These are phyloP conservation scores for Synergus itoensis DNA, from an alignment of 2,888 invertebrate species.

Conservation along the genomic window DNA sequence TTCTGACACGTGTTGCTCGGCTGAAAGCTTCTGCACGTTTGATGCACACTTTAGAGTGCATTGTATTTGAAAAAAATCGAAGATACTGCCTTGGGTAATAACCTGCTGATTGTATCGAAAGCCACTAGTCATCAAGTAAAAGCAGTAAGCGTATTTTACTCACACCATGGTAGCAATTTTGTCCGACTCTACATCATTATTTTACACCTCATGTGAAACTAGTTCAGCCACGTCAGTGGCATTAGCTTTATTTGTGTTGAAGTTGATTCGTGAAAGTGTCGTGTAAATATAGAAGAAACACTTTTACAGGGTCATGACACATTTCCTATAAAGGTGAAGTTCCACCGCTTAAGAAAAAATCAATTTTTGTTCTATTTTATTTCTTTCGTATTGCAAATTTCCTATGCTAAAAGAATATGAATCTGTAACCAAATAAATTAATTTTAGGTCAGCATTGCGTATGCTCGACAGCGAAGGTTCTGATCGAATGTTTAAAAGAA, in stretches of 20 bases:
- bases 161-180: background rate
- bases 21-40: constrained; percentile 18
- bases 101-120: constrained; percentile 1
- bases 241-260: background rate
- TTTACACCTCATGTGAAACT: background rate
- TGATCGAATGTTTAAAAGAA: too few species aligned
- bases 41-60: background rate
- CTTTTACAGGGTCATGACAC: background rate
- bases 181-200: background rate
- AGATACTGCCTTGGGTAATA: background rate
- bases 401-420: background rate
- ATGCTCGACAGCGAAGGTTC: too few species aligned
- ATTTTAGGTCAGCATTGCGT: too few species aligned
- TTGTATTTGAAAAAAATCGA: background rate
- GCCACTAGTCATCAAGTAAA: background rate
- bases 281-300: background rate
- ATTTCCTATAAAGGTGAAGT: background rate
- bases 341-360: background rate
- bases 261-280: background rate
- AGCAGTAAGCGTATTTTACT: background rate
- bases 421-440: too few species aligned
- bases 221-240: background rate
- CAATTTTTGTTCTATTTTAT: background rate
- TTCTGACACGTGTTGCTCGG: constrained; percentile 6
- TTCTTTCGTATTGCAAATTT: background rate